phyloP scores from a whole-genome alignment of 2,888 invertebrate genomes.

The Dysmachus trigonus region DNA sequence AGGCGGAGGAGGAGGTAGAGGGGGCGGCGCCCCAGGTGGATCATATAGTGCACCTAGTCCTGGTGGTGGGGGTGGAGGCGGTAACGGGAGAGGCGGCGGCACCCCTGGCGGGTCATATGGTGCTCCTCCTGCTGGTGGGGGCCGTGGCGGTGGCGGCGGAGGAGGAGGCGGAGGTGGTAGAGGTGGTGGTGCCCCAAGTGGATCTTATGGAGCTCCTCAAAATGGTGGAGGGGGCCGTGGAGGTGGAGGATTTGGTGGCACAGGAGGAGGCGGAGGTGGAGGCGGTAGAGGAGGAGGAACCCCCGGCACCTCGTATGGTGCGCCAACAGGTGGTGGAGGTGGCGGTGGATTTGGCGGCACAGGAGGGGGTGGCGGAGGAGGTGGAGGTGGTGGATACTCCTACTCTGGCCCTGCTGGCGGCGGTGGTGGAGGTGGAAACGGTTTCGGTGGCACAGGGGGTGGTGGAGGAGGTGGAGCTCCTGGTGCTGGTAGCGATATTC shows the following conservation, averaged over 20 bases:
- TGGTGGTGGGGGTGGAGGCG: neutral
- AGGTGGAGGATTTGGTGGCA: constrained; percentile 45
- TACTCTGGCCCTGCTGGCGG: neutral
- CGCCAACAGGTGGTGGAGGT: neutral
- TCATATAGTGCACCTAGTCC: neutral
- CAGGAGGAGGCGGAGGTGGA: constrained; percentile 9
- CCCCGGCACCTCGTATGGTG: neutral
- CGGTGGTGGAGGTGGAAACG: neutral
- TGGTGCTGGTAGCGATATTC: constrained; percentile 54
- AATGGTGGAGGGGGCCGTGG: neutral
- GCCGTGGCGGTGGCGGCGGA: constrained; percentile 42
- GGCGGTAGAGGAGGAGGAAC: neutral
- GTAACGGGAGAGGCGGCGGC: neutral
- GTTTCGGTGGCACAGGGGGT: constrained; percentile 26
- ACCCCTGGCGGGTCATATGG: neutral
- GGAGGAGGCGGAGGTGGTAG: constrained; percentile 49
- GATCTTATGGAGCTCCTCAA: neutral
- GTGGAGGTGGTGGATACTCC: neutral
- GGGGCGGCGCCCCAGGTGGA: neutral
- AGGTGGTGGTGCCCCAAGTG: constrained; percentile 41
- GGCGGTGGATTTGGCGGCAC: neutral
- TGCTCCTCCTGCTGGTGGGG: neutral
- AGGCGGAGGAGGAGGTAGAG: neutral
- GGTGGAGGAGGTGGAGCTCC: constrained; percentile 48
- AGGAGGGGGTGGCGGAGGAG: neutral